A percentile compares a stretch with the other conserved stretches of the same genome.
Evolutionary conservation across 1,140 invertebrate genomes (phyloP).

Genomic region (Dreissena rostriformis): DNA sequence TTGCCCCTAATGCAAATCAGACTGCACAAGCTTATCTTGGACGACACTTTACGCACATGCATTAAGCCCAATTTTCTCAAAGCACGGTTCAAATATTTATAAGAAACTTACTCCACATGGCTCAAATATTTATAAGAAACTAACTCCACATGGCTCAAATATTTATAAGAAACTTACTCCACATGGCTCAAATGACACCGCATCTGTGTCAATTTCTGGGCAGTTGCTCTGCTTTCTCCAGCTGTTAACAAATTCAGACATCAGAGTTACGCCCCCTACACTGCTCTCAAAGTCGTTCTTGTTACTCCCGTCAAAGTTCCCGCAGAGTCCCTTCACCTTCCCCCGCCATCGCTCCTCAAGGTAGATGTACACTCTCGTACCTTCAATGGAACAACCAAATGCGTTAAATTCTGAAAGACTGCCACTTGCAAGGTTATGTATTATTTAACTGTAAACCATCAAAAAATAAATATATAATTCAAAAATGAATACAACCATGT

Average conservation of each 20-base stretch:
- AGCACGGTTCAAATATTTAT: not conserved
- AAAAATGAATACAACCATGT: no score
- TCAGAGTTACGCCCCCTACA: not conserved
- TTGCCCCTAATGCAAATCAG: no score
- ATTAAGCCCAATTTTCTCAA: not conserved
- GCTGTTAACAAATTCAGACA: slow-evolving; percentile 30
- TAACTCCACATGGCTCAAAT: no score
- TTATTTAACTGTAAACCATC: no score
- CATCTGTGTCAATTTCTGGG: not conserved
- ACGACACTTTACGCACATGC: no score
- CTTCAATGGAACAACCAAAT: slow-evolving; percentile 23
- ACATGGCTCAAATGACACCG: slow-evolving; percentile 18
- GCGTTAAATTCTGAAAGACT: not conserved
- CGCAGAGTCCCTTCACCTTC: slow-evolving; percentile 91
- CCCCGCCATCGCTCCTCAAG: slow-evolving; percentile 52
- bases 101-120: slow-evolving; percentile 5
- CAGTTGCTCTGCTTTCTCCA: slow-evolving; percentile 15
- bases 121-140: no score
- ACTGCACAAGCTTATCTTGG: no score
- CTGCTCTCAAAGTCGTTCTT: slow-evolving; percentile 83
- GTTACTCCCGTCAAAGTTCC: slow-evolving; percentile 88
- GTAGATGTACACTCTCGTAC: slow-evolving; percentile 60
- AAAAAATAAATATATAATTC: no score
- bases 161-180: not conserved
- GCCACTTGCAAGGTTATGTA: no score